Evolutionary conservation across 1,140 invertebrate species (phyloP), one percentile per base, ranked within the genome.

Genomic region (Drosophila novamexicana): DNA sequence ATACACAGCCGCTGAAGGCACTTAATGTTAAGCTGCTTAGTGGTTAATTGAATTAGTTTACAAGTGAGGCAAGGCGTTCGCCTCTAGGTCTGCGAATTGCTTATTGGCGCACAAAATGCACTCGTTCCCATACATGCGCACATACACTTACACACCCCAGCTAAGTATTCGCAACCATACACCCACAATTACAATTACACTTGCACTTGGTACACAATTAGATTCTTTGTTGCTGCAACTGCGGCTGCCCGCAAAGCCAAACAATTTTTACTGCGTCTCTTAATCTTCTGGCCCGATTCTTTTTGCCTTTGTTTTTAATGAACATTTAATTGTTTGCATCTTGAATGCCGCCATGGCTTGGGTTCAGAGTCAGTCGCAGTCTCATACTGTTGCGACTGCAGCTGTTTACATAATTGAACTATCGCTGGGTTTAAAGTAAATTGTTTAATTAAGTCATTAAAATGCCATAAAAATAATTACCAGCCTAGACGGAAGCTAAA

Each of bases 371-470:
- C 5, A 16, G n/a, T 1, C 14, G 12, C 12, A 34, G 22, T 9
- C 29, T 45, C 29, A 37, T 16, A 8, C 22, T 45, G 47, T 10
- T 9, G 58, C 42, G 50, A 50, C 37, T 65, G 54, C 65, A 59
- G 78, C 74, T 80, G 79, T 70, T 89, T 89, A 77, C 84, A 88
- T 88, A 88, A 89, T 88, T 89, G 74, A 88, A 89, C 77, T 80
- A 80, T 81, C 75, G 63, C 49, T 69, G 29, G 10, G 53, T 70
- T 61, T 47, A 73, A 53, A 82, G 85, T 79, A 81, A 89, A 89
- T 89, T 89, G 85, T 89, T 89, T 84, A 90, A 89, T 89, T 89
- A 89, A 89, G 80, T 71, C 77, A 89, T 89, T 89, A 89, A 89
- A 89, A 79, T 69, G 77, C 80, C 70, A 89, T 89, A 89, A 89